phyloP scores from a whole-genome alignment of 2,113 vertebrate species.

The Daboia siamensis region DNA sequence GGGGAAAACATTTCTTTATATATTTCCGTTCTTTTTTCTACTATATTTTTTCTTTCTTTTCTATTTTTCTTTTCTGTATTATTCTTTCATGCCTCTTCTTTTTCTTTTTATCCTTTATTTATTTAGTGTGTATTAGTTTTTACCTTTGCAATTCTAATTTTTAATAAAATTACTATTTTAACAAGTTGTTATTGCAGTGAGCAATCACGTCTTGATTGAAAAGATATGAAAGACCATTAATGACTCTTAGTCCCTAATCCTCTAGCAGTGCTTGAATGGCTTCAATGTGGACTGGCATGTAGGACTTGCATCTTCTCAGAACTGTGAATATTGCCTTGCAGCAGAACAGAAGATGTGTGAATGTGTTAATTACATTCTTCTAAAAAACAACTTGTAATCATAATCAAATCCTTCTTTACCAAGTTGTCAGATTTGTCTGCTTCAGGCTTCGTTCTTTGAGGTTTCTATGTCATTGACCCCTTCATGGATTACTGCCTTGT shows the following conservation, averaged over 20 bases:
- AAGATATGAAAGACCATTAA: not conserved
- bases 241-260: not conserved
- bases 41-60: not conserved
- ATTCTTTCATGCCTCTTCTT: not conserved
- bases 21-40: not conserved
- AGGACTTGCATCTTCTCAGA: constrained; percentile 17
- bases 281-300: constrained; percentile 1
- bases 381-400: not conserved
- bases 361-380: constrained; percentile 17
- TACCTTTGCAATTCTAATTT: not conserved
- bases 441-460: not conserved
- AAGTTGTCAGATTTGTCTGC: not conserved
- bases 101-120: not conserved
- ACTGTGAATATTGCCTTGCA: constrained; percentile 8
- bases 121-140: not conserved
- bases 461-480: not conserved
- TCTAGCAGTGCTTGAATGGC: not conserved
- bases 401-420: not conserved
- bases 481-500: no score
- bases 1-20: not conserved
- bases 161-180: not conserved
- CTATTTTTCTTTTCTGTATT: not conserved
- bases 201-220: not conserved
- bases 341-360: not conserved
- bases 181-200: not conserved